A percentile compares a stretch with the other conserved stretches of the same genome.
These are phyloP conservation scores for Apodemia arnacis DNA, from an alignment of 2,888 invertebrate species.

Conservation along the genomic window DNA sequence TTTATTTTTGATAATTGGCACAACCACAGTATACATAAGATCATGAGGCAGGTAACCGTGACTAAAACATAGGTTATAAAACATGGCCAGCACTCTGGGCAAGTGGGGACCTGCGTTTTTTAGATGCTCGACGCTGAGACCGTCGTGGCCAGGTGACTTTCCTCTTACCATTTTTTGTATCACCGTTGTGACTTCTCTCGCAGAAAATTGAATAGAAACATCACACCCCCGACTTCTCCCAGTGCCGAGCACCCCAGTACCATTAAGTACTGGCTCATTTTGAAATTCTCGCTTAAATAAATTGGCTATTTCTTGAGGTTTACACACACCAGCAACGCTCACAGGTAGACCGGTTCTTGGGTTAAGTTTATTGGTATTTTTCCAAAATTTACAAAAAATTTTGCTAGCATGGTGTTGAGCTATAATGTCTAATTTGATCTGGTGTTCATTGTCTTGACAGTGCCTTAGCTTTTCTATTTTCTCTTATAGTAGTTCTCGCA, in stretches of 20 bases:
- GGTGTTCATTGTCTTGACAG: conserved; percentile 57
- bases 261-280: not conserved
- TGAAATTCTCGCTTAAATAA: not conserved
- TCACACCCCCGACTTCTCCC: not conserved
- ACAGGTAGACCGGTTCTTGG: conserved; percentile 41
- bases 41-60: conserved; percentile 26
- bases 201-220: conserved; percentile 10
- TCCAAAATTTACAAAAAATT: conserved; percentile 63
- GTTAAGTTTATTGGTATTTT: conserved; percentile 51
- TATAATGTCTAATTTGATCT: conserved; percentile 33
- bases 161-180: conserved; percentile 38
- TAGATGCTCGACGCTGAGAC: conserved; percentile 59
- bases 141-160: conserved; percentile 56
- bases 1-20: conserved; percentile 66
- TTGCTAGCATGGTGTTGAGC: conserved; percentile 21
- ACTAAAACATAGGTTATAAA: conserved; percentile 44
- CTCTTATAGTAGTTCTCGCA: conserved; percentile 45
- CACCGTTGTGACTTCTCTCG: conserved; percentile 21
- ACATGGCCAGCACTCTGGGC: conserved; percentile 50
- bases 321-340: conserved; percentile 12
- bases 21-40: conserved; percentile 48
- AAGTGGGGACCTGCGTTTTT: conserved; percentile 60
- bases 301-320: not conserved
- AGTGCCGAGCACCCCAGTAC: not conserved
- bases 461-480: conserved; percentile 59